Percentiles rank a stretch among this genome's conserved stretches.
Evolutionary conservation across 2,113 vertebrate genomes (phyloP).

Genomic region (Gymnogyps californianus): DNA sequence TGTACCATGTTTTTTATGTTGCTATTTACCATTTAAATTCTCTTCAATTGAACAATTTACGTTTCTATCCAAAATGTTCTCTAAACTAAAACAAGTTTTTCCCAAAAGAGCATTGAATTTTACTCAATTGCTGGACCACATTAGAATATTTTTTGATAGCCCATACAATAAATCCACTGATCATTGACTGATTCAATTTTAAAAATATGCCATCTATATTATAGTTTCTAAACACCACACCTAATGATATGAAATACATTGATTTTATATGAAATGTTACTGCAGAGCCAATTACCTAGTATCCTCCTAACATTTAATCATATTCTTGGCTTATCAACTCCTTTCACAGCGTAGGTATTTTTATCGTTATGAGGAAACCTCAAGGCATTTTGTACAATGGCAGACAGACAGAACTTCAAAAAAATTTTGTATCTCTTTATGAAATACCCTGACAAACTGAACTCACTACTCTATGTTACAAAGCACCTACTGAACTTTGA

Average conservation of each 20-base stretch:
- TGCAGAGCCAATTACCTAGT: not conserved
- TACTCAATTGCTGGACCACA: not conserved
- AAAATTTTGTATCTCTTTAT: not conserved
- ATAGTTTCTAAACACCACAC: not conserved
- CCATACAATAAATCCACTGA: not conserved
- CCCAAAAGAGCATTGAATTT: not conserved
- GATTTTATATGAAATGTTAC: not conserved
- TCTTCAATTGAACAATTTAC: not conserved
- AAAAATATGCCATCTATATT: not conserved
- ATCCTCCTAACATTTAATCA: not conserved
- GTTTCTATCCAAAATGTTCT: not conserved
- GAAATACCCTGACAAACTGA: not conserved
- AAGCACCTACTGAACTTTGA: not conserved
- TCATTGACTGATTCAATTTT: not conserved
- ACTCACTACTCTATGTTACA: not conserved
- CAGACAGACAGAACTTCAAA: not conserved
- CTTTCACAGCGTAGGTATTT: not conserved
- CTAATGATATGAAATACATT: not conserved
- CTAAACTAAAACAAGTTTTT: not conserved
- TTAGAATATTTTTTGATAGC: not conserved
- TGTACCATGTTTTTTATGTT: not conserved
- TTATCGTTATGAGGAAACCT: not conserved
- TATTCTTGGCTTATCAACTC: not conserved
- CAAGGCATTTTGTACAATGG: not conserved
- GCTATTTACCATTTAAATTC: not conserved